Percentiles rank a stretch among this genome's conserved stretches.
Conservation (phyloP, 2,888 invertebrate species). For the Protonemura montana region DNA sequence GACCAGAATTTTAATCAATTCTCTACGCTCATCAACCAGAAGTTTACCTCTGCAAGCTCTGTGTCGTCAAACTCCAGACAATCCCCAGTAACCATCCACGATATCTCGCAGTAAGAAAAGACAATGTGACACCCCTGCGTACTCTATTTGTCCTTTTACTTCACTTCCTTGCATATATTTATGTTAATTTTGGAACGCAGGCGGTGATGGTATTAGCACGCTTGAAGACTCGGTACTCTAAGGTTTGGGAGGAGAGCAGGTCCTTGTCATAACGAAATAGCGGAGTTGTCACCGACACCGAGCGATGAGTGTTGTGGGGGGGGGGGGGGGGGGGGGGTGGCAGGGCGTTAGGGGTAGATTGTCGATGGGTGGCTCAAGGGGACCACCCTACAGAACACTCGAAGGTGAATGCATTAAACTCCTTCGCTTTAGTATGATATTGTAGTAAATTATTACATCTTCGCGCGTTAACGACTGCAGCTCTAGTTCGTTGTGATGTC, state of each 20-base stretch:
- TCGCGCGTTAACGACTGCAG: not conserved
- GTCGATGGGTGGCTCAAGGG: not conserved
- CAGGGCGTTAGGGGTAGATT: not conserved
- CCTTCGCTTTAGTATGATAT: not conserved
- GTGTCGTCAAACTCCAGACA: no score
- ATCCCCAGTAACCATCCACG: no score
- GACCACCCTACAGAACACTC: not conserved
- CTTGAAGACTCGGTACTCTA: not conserved
- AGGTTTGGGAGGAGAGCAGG: not conserved
- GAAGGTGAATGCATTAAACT: not conserved
- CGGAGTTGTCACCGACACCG: slow-evolving; percentile 7
- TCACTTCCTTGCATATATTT: not conserved
- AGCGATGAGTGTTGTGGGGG: not conserved
- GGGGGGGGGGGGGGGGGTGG: no score
- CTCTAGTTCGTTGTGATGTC: not conserved
- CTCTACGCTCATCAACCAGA: no score
- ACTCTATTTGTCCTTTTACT: not conserved
- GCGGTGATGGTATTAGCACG: not conserved
- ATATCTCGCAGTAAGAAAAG: not conserved
- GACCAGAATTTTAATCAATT: no score
- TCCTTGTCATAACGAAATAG: not conserved
- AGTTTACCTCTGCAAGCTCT: no score
- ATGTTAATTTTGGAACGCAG: not conserved
- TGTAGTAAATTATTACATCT: not conserved
- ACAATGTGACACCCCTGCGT: not conserved